Percentiles rank a stretch among this genome's conserved stretches.
Evolutionary conservation across 2,113 vertebrate genomes (phyloP).

Genomic region (Saguinus midas): DNA sequence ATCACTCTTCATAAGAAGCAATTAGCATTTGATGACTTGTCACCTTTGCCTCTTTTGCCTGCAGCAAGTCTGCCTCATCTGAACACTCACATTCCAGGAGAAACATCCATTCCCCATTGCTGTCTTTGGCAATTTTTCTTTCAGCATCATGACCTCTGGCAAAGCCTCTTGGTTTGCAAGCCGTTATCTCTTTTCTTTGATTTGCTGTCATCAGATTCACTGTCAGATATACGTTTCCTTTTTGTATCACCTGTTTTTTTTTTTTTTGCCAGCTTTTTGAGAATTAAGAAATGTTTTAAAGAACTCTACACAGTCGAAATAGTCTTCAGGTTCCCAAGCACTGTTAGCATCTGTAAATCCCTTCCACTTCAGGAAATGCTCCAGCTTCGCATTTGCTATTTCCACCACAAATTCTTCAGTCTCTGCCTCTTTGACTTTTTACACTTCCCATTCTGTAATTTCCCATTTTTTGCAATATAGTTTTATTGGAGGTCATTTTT

Average conservation of each 20-base stretch:
- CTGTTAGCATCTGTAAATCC: conserved; percentile 93
- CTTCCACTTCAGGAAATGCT: not conserved
- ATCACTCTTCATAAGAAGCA: conserved; percentile 93
- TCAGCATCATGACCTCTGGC: not conserved
- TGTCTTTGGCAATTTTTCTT: not conserved
- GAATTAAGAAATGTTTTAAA: conserved; percentile 82
- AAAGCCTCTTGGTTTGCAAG: not conserved
- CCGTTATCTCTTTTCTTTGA: not conserved
- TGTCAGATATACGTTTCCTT: not conserved
- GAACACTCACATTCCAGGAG: conserved; percentile 64
- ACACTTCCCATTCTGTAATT: conserved; percentile 91
- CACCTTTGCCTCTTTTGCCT: conserved; percentile 90
- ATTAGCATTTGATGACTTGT: conserved; percentile 95
- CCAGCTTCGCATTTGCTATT: not conserved
- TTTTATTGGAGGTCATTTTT: not conserved
- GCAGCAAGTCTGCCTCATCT: conserved; percentile 92
- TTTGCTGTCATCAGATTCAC: not conserved
- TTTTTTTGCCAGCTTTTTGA: not conserved
- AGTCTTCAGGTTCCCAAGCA: conserved; percentile 95
- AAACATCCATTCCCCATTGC: not conserved
- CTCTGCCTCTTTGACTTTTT: conserved; percentile 85
- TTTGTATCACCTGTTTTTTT: not conserved
- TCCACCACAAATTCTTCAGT: not conserved
- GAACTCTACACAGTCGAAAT: conserved; percentile 92
- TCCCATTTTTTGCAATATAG: conserved; percentile 85